These are phyloP conservation scores for Ostrea denselamellosa DNA, from an alignment of 1,140 invertebrate species.

Conservation along the genomic window DNA sequence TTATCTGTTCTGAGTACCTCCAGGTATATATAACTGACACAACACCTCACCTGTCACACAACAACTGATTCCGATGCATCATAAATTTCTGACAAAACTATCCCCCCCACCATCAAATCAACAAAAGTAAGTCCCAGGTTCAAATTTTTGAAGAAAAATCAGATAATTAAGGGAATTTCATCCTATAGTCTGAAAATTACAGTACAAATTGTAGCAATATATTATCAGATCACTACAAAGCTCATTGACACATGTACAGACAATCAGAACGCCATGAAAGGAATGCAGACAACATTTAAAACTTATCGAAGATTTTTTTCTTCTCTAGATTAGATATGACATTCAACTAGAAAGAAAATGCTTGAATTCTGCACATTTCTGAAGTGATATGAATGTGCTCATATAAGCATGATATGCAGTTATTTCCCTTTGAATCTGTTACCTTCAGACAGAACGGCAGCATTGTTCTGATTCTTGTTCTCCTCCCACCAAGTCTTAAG, in stretches of 20 bases:
- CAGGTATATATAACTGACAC: too few species aligned
- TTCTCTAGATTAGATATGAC: not conserved
- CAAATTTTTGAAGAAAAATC: too few species aligned
- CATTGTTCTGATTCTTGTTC: not conserved
- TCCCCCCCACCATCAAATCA: too few species aligned
- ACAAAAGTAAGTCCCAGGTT: too few species aligned
- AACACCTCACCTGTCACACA: not conserved
- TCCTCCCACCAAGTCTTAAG: constrained; percentile 35
- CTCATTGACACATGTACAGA: not conserved
- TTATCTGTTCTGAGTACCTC: not conserved
- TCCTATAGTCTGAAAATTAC: too few species aligned
- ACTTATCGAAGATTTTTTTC: not conserved
- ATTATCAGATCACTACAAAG: not conserved
- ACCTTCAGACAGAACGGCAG: constrained; percentile 9
- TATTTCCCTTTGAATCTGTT: not conserved
- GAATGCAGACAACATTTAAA: not conserved
- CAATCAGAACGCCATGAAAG: not conserved
- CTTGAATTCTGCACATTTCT: constrained; percentile 12
- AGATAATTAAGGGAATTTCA: too few species aligned
- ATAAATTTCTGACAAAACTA: too few species aligned
- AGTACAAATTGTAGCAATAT: too few species aligned
- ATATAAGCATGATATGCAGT: not conserved
- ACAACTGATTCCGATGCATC: not conserved
- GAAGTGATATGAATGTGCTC: not conserved
- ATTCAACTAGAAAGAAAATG: not conserved